Conservation (phyloP, 2,113 vertebrate genomes). For the Chloropsis hardwickii region DNA sequence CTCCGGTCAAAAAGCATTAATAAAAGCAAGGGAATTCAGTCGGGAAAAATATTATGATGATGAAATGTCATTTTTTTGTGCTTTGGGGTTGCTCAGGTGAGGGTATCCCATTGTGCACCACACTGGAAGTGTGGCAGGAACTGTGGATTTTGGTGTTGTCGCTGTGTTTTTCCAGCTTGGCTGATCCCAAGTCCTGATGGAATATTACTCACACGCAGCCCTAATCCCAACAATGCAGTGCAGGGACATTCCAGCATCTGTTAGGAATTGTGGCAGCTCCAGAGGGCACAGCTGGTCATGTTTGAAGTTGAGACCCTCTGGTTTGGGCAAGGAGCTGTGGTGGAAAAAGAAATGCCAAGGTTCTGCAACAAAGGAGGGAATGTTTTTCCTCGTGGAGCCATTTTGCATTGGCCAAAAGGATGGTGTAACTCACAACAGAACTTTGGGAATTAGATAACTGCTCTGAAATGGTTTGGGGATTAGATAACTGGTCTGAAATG, state of each 20-base stretch:
- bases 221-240: not conserved
- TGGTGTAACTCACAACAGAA: not conserved
- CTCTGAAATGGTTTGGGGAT: not conserved
- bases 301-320: conserved; percentile 30
- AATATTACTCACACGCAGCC: not conserved
- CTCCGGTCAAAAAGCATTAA: conserved; percentile 53
- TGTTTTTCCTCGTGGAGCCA: not conserved
- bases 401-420: not conserved
- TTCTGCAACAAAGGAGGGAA: not conserved
- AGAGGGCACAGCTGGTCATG: conserved; percentile 12
- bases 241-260: conserved; percentile 37
- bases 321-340: conserved; percentile 2
- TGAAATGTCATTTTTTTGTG: not conserved
- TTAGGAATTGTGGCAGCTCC: conserved; percentile 36
- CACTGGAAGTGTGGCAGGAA: not conserved
- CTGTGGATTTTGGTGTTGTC: not conserved
- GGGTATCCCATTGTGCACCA: not conserved
- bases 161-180: not conserved
- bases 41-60: not conserved
- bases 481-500: not conserved
- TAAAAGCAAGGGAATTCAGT: conserved; percentile 50
- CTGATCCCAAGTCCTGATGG: not conserved
- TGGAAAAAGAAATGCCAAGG: not conserved
- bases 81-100: not conserved
- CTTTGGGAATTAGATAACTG: not conserved